Evolutionary conservation across 2,888 invertebrate genomes (phyloP), one percentile per base, ranked within the genome.

Genomic region (Desoria tigrina): DNA sequence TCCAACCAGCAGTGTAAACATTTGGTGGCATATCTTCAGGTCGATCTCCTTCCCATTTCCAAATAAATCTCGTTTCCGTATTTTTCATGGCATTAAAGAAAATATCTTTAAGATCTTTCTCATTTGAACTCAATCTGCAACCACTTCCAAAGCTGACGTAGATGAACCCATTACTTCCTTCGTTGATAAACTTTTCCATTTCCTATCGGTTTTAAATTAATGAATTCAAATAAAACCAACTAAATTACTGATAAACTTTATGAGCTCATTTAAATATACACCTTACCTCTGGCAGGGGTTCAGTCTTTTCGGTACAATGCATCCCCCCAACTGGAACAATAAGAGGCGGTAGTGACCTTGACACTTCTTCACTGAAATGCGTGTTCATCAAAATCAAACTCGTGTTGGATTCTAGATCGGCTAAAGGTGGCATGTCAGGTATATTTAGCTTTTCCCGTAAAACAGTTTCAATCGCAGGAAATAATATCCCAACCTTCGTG

Each of bases 41-140:
- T 14, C 67, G 28, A 28, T 65, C 53, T 3, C 45, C 64, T 42
- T 69, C 68, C 69, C 68, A 72, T 42, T 71, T 74, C 68, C 65
- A 68, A 26, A 74, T 26, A 45, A 74, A 68, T 23, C 61, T 32
- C 2, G 55, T 59, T 16, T 61, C 61, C 51, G 65, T 45, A 4
- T 62, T 42, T 50, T 32, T 51, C 63, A 92, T 86, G 0, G 90
- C 90, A 49, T 86, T 84, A 23, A 90, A 84, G 58, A 92, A 84
- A 77, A 89, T 83, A 26, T 84, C 84, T 61, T 89, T 85, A 0
- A 88, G 82, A 3, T 87, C 84, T 57, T 88, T 85, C 0, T 92
- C 90, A 89, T 91, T 90, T 75, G 88, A 89, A 21, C 87, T 86
- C 0, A 90, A 61, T 45, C 58, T 58, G 21, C 66, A 70, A 16